Evolutionary conservation across 2,888 invertebrate species (phyloP).

Genomic region (Gnatocerus cornutus): DNA sequence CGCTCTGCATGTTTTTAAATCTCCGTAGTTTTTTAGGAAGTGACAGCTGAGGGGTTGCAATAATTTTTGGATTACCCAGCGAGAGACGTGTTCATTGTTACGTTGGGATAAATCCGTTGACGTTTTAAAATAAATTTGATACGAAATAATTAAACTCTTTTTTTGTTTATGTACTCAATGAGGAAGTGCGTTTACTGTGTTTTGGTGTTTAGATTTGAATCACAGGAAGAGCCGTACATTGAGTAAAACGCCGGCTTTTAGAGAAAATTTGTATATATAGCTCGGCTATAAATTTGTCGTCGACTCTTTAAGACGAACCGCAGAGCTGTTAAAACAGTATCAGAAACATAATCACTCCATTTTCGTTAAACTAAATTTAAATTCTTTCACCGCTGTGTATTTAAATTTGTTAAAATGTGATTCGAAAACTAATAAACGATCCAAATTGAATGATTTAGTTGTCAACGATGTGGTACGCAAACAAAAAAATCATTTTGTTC

Average conservation of each 20-base stretch:
- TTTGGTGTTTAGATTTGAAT: slow-evolving; percentile 30
- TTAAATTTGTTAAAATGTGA: slow-evolving; percentile 3
- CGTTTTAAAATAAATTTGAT: slow-evolving; percentile 11
- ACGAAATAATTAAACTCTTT: slow-evolving; percentile 3
- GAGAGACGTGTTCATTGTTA: slow-evolving; percentile 22
- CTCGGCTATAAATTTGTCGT: slow-evolving; percentile 42
- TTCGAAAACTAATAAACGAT: slow-evolving; percentile 11
- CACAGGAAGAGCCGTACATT: slow-evolving; percentile 29
- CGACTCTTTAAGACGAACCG: slow-evolving; percentile 34
- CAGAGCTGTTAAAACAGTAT: slow-evolving; percentile 38
- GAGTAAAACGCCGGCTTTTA: slow-evolving; percentile 42
- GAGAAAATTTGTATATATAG: slow-evolving; percentile 47
- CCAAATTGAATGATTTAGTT: slow-evolving; percentile 12
- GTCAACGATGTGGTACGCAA: slow-evolving; percentile 15
- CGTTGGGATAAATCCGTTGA: slow-evolving; percentile 11
- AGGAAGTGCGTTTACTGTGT: slow-evolving; percentile 43
- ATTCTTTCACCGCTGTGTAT: slow-evolving; percentile 3
- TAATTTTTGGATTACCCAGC: slow-evolving; percentile 19
- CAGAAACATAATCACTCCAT: slow-evolving; percentile 38
- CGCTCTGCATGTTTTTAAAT: slow-evolving; percentile 15
- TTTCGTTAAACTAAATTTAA: slow-evolving; percentile 27
- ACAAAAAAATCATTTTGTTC: slow-evolving; percentile 31
- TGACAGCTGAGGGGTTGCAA: slow-evolving; percentile 14
- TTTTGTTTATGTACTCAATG: slow-evolving; percentile 36
- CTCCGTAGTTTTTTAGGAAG: slow-evolving; percentile 13